Percentiles rank a stretch among this genome's conserved stretches.
Conservation (phyloP, 2,113 vertebrate genomes). For the Pseudorectes ferrugineus region DNA sequence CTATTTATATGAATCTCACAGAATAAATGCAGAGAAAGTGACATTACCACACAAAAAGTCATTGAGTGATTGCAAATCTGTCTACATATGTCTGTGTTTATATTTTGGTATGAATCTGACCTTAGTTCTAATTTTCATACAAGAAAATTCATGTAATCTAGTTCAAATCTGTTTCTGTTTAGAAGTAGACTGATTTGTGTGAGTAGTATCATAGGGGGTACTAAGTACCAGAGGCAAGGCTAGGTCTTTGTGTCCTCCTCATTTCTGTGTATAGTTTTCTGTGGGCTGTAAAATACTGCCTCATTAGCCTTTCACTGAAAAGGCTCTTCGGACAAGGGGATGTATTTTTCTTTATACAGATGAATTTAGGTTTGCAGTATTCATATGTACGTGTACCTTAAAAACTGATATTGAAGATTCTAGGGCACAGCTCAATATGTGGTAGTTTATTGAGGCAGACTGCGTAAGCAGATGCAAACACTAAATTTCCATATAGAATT, state of each 20-base stretch:
- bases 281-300: background rate
- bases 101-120: background rate
- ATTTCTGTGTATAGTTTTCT: background rate
- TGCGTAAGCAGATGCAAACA: background rate
- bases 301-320: background rate
- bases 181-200: background rate
- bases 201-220: background rate
- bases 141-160: background rate
- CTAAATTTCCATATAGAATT: background rate
- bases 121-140: background rate
- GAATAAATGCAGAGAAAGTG: background rate
- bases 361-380: background rate
- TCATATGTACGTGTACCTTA: background rate
- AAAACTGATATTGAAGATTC: background rate
- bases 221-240: background rate
- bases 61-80: background rate
- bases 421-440: background rate
- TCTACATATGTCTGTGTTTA: background rate
- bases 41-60: background rate
- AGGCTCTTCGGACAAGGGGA: background rate
- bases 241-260: background rate
- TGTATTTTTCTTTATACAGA: background rate
- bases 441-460: background rate
- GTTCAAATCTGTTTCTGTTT: background rate
- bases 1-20: background rate